Percentiles rank a stretch among this genome's conserved stretches.
Evolutionary conservation across 2,888 invertebrate genomes (phyloP).

Genomic region (Esperia sulphurella): DNA sequence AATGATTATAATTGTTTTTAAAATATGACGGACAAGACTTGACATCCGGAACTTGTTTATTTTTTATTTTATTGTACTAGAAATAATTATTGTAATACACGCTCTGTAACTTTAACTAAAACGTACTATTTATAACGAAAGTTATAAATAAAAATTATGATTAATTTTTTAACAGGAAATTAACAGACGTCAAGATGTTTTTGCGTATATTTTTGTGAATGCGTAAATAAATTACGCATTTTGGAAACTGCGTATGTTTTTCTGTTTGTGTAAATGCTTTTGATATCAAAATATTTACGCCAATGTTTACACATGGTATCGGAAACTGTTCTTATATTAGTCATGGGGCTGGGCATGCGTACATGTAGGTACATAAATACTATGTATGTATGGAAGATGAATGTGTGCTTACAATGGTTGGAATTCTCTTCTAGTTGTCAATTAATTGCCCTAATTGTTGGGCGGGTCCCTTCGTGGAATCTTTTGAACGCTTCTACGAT

Average conservation of each 20-base stretch:
- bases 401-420: conserved; percentile 29
- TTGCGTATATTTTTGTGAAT: conserved; percentile 20
- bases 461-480: conserved; percentile 55
- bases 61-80: conserved; percentile 39
- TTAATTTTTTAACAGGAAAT: conserved; percentile 32
- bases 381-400: background rate
- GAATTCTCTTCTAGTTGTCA: conserved; percentile 39
- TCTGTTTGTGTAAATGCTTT: conserved; percentile 3
- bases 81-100: conserved; percentile 36
- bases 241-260: conserved; percentile 1
- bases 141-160: no score
- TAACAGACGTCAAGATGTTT: conserved; percentile 28
- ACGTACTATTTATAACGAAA: no score
- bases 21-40: conserved; percentile 57
- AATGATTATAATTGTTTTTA: conserved; percentile 70
- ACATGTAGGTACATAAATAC: no score
- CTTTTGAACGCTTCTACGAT: conserved; percentile 6
- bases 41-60: conserved; percentile 60
- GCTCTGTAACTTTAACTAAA: conserved; percentile 27
- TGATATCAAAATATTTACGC: background rate
- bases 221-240: no score
- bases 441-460: conserved; percentile 64
- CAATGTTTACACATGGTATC: conserved; percentile 2
- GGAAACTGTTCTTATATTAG: conserved; percentile 15
- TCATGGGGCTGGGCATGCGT: conserved; percentile 18